A percentile compares a stretch with the other conserved stretches of the same genome.
These are phyloP conservation scores for Steinernema hermaphroditum DNA, from an alignment of 2,888 invertebrate genomes.

Conservation along the genomic window DNA sequence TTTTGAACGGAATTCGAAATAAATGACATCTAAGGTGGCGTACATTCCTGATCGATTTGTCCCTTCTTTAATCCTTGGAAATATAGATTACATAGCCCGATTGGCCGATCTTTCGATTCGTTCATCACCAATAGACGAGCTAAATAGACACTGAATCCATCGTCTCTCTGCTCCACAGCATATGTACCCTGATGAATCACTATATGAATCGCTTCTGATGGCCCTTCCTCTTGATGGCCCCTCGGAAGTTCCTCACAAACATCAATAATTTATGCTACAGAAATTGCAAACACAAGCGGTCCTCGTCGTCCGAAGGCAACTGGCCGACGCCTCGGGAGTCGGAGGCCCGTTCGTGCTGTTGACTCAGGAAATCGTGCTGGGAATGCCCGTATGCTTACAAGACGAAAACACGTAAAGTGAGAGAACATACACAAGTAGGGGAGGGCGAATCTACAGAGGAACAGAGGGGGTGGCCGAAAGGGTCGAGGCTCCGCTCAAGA, in stretches of 20 bases:
- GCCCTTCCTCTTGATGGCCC: no score
- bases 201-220: no score
- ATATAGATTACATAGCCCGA: no score
- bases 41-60: no score
- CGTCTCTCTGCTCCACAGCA: no score
- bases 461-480: background rate
- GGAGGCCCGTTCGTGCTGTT: background rate
- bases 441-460: background rate
- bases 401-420: slow-evolving; percentile 25
- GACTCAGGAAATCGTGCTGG: slow-evolving; percentile 23
- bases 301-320: background rate
- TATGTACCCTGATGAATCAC: slow-evolving; percentile 20
- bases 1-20: no score
- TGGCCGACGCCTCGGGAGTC: background rate
- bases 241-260: no score
- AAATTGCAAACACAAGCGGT: slow-evolving; percentile 8
- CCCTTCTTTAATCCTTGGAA: no score
- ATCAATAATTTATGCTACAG: slow-evolving; percentile 19
- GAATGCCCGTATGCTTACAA: slow-evolving; percentile 26
- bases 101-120: no score
- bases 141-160: no score
- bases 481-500: slow-evolving; percentile 21
- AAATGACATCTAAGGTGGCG: no score
- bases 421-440: background rate
- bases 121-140: no score